Evolutionary conservation across 2,888 invertebrate genomes (phyloP), one percentile per base, ranked within the genome.

Genomic region (Ganaspis brasiliensis): DNA sequence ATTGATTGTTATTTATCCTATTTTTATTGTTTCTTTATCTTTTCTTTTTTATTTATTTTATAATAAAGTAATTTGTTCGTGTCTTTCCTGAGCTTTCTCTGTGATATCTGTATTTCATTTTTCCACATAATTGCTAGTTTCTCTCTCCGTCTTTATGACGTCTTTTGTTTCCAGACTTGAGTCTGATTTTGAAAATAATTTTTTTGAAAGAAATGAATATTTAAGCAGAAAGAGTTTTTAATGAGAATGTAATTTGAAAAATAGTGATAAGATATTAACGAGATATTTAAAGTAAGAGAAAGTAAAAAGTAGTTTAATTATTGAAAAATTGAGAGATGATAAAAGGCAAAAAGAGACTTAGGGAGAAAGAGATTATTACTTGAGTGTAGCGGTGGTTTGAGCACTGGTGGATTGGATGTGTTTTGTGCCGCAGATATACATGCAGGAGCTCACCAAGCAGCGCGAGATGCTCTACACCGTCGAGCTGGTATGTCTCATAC

Each of bases 391-490:
- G 84, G 89, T 90, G 87, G 87, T 86, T 87, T 88, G 90, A 90
- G 89, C 90, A 89, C 89, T 90, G 88, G 90, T 90, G 89, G 89
- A 90, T 87, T 91, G 89, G 90, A 90, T 90, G 88, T 87, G 87
- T 90, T 90, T 91, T 91, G 92, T 92, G 91, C 92, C 93, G 94
- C 96, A 96, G 96, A 95, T 96, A 93, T 96, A 96, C 94, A 95
- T 95, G 93, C 96, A 97, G 93, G 97, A 97, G 95, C 95, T 97
- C 94, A 96, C 94, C 93, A 96, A 96, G 93, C 96, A 96, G 93
- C 95, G 95, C 93, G 96, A 96, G 93, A 94, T 96, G 93, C 94
- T 96, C 92, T 94, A 95, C 93, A 95, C 96, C 92, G 95, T 96
- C 93, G 96, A 96, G 94, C 94, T 96, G 95, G 96, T 96, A 95